Evolutionary conservation across 2,888 invertebrate species (phyloP).

Genomic region (Epinotia ramella): DNA sequence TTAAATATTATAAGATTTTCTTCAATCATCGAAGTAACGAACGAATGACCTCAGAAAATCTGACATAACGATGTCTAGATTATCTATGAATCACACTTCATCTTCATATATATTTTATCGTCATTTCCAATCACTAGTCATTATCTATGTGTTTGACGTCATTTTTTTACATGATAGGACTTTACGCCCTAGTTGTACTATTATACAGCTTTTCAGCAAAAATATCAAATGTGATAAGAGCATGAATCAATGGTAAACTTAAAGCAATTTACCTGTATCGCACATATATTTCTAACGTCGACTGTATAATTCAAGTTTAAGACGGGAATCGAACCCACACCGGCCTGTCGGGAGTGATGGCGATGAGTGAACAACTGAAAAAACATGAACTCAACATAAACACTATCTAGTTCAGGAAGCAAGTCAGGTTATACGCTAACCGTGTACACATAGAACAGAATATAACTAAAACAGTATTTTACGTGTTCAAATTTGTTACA

Average conservation of each 20-base stretch:
- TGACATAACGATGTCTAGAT: no score
- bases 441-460: slow-evolving; percentile 3
- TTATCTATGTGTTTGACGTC: no score
- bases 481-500: slow-evolving; percentile 25
- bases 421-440: neutral
- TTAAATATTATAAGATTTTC: no score
- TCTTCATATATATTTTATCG: no score
- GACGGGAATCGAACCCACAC: slow-evolving; percentile 31
- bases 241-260: neutral
- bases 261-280: neutral
- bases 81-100: no score
- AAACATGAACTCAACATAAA: slow-evolving; percentile 49
- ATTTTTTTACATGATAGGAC: no score
- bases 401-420: slow-evolving; percentile 11
- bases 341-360: slow-evolving; percentile 49
- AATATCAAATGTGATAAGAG: neutral
- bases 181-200: neutral
- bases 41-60: no score
- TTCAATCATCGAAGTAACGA: no score
- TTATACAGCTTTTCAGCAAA: neutral
- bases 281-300: neutral
- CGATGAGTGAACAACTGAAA: slow-evolving; percentile 56
- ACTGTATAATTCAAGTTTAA: neutral
- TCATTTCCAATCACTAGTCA: no score
- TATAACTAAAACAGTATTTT: neutral